Percentiles rank a stretch among this genome's conserved stretches.
Conservation (phyloP, 37 sponge, comb jelly and placozoan species). For the Petrosia ficiformis region DNA sequence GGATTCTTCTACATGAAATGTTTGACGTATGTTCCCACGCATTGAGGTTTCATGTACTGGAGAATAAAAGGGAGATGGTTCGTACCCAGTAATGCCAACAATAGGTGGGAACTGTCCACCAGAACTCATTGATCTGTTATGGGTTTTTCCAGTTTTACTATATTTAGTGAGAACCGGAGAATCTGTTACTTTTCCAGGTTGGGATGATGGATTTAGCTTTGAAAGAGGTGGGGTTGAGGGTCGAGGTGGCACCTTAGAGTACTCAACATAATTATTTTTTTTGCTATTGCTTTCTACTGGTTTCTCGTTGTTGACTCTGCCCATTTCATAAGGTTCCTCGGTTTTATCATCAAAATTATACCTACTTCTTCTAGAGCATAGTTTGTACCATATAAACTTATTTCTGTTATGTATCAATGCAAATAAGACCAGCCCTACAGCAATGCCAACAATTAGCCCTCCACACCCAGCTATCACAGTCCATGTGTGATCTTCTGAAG, state of each 20-base stretch:
- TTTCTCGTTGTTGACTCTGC: background rate
- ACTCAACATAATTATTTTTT: background rate
- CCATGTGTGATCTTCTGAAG: slow-evolving; percentile 22
- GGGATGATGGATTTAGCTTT: background rate
- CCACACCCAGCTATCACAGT: slow-evolving; percentile 17
- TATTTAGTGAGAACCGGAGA: background rate
- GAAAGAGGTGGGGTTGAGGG: background rate
- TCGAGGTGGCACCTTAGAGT: background rate
- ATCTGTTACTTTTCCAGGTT: background rate
- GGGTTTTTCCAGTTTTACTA: background rate
- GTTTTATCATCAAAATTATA: background rate
- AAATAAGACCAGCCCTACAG: slow-evolving; percentile 21
- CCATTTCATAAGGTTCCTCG: background rate
- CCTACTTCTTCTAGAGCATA: background rate
- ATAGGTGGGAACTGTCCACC: background rate
- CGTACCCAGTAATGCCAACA: background rate
- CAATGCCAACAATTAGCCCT: slow-evolving; percentile 29
- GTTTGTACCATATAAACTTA: background rate
- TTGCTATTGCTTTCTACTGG: too few species aligned
- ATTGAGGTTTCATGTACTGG: background rate
- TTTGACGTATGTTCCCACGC: background rate
- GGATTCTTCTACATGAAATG: background rate
- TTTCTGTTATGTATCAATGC: slow-evolving; percentile 12
- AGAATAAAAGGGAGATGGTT: background rate
- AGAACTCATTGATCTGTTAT: background rate